Evolutionary conservation across 2,797 vertebrate genomes (phyloP).

Genomic region (Falco columbarius): DNA sequence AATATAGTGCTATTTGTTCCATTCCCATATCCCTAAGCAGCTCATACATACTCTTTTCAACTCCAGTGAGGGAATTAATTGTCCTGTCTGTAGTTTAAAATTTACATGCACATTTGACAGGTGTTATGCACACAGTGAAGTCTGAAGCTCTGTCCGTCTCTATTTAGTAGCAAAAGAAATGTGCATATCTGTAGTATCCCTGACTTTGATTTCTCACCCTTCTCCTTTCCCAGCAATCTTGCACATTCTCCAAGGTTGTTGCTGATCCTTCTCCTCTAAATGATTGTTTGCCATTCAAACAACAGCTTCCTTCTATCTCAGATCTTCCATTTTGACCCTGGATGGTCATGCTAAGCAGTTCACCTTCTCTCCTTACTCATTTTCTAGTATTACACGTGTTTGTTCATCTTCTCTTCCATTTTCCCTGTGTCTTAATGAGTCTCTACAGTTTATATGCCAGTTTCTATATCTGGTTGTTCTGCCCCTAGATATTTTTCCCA

Average conservation of each 20-base stretch:
- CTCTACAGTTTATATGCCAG: neutral
- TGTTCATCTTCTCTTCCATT: neutral
- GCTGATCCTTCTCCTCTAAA: neutral
- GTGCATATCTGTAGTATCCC: neutral
- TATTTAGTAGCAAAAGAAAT: neutral
- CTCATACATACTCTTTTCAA: neutral
- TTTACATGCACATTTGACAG: neutral
- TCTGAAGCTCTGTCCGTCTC: neutral
- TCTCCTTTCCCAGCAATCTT: neutral
- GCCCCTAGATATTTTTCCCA: neutral
- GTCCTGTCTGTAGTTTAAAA: neutral
- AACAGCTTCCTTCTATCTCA: neutral
- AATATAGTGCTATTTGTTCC: neutral
- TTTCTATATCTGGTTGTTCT: neutral
- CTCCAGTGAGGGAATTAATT: neutral
- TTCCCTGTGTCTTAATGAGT: neutral
- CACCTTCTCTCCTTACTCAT: neutral
- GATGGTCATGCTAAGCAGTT: neutral
- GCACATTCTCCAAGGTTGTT: neutral
- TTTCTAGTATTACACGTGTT: neutral
- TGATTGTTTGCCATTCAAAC: neutral
- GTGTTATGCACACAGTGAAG: neutral
- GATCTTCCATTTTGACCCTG: neutral
- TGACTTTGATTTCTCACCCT: conserved; percentile 1
- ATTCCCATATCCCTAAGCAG: neutral